Evolutionary conservation across 37 sponge, comb jelly and placozoan species (phyloP).

Genomic region (Halichondria panicea): DNA sequence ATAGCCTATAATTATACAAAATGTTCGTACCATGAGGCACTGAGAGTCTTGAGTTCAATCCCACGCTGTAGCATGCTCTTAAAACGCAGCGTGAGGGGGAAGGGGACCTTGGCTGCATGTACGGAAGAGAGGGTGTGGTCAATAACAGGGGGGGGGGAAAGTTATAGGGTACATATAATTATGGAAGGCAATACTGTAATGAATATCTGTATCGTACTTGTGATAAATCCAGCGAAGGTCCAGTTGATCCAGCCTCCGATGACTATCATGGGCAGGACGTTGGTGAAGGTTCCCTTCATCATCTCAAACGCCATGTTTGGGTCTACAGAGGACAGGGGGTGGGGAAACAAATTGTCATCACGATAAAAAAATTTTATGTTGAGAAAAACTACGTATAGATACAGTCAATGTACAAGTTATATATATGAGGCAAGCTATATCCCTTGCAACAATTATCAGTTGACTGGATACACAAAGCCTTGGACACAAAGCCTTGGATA

Average conservation of each 20-base stretch:
- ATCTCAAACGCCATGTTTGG: slow-evolving; percentile 94
- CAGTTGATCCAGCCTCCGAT: slow-evolving; percentile 99
- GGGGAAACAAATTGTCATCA: not conserved
- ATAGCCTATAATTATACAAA: too few relatives aligned
- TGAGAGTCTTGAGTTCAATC: slow-evolving; percentile 85
- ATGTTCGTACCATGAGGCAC: slow-evolving; percentile 90
- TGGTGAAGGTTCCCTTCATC: slow-evolving; percentile 97
- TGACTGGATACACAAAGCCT: too few relatives aligned
- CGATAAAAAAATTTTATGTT: too few relatives aligned
- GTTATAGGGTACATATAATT: not conserved
- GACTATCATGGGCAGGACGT: slow-evolving; percentile 96
- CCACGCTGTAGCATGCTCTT: slow-evolving; percentile 97
- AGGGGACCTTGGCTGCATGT: slow-evolving; percentile 86
- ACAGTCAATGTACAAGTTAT: too few relatives aligned
- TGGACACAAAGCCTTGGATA: too few relatives aligned
- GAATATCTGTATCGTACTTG: slow-evolving; percentile 57
- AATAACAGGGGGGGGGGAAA: not conserved
- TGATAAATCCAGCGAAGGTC: slow-evolving; percentile 97
- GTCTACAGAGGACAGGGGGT: slow-evolving; percentile 33
- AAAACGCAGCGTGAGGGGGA: slow-evolving; percentile 93
- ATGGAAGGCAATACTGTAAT: not conserved
- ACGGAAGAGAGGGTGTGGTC: not conserved
- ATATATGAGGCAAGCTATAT: too few relatives aligned
- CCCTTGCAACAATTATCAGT: too few relatives aligned
- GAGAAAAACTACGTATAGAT: too few relatives aligned